Evolutionary conservation across 2,797 vertebrate species (phyloP).

Genomic region (Hypotaenidia okinawae): DNA sequence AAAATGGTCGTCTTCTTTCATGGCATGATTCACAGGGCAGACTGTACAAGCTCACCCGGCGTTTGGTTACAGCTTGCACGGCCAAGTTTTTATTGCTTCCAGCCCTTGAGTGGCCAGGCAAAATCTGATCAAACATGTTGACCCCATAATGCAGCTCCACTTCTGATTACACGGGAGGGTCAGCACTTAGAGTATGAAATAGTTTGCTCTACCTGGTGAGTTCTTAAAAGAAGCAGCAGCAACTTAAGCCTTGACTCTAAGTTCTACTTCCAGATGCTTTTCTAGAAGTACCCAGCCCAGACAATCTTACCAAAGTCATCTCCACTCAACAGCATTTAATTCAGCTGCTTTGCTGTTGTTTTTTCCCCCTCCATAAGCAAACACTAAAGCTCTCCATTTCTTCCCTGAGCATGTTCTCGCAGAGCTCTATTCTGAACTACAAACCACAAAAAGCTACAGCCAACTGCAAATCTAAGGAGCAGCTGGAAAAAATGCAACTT

Average conservation of each 20-base stretch:
- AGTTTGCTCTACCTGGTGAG: background rate
- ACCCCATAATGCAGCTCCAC: background rate
- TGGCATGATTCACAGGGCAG: background rate
- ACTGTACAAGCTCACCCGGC: background rate
- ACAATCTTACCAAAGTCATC: background rate
- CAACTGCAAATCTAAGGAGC: background rate
- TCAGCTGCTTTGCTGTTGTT: background rate
- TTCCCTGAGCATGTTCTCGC: background rate
- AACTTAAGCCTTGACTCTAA: background rate
- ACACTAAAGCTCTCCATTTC: background rate
- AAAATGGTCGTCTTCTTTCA: slow-evolving; percentile 12
- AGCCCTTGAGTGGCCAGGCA: background rate
- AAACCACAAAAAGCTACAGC: background rate
- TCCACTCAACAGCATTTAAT: background rate
- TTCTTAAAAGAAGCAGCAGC: background rate
- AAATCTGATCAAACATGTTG: background rate
- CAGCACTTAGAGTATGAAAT: background rate
- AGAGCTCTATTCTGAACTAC: background rate
- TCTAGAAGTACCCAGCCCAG: background rate
- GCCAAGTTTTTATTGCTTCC: background rate
- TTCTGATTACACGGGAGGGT: background rate
- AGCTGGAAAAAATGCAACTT: background rate
- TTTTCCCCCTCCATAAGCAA: background rate
- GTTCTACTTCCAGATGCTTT: background rate
- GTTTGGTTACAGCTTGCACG: background rate